phyloP scores from a whole-genome alignment of 2,113 vertebrate species.

The Poecilia latipinna region DNA sequence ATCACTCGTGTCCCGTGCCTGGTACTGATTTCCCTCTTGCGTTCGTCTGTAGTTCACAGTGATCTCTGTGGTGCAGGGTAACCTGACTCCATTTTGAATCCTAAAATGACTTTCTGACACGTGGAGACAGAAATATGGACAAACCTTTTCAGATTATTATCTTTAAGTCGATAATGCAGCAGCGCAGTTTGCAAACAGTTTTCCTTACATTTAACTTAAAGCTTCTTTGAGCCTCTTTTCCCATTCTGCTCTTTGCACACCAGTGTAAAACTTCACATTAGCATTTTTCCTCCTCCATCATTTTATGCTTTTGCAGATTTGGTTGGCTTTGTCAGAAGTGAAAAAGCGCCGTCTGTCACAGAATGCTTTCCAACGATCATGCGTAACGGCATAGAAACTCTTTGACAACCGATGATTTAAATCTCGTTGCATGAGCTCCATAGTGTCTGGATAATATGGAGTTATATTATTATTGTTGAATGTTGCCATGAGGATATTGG shows the following conservation, averaged over 20 bases:
- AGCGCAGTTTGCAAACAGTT: not conserved
- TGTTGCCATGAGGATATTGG: too few species aligned
- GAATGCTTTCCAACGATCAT: too few species aligned
- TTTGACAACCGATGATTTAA: too few species aligned
- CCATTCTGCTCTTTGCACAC: not conserved
- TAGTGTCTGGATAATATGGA: too few species aligned
- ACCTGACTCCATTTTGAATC: constrained; percentile 67
- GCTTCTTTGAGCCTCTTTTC: not conserved
- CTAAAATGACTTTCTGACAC: constrained; percentile 52
- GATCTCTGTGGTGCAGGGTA: constrained; percentile 49
- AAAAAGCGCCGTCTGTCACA: too few species aligned
- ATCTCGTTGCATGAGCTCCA: too few species aligned
- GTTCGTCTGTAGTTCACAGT: constrained; percentile 39
- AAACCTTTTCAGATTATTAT: not conserved
- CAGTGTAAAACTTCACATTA: not conserved
- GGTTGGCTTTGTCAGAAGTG: too few species aligned
- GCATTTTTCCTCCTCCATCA: not conserved
- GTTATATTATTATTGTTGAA: too few species aligned
- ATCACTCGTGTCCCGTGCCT: constrained; percentile 28
- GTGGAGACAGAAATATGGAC: constrained; percentile 26
- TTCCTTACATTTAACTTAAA: too few species aligned
- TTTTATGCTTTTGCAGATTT: too few species aligned
- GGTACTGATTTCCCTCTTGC: constrained; percentile 46
- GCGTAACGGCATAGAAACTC: too few species aligned
- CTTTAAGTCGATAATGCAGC: not conserved